These are phyloP conservation scores for Grus americana DNA, from an alignment of 2,113 vertebrate genomes.

Conservation along the genomic window DNA sequence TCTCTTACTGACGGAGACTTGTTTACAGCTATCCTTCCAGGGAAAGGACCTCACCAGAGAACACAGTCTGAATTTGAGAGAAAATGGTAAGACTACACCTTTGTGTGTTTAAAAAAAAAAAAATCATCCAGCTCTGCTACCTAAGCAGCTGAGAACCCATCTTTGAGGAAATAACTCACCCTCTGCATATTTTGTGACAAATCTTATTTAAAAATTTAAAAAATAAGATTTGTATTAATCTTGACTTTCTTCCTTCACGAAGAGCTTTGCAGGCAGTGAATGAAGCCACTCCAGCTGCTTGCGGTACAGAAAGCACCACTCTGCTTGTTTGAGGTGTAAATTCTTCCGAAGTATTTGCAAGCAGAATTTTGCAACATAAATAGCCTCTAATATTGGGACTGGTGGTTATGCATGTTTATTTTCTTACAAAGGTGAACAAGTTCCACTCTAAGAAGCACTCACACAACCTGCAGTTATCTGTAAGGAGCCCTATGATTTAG, in stretches of 20 bases:
- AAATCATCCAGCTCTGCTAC: not conserved
- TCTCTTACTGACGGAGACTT: not conserved
- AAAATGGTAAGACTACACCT: not conserved
- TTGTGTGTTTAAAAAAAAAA: not conserved
- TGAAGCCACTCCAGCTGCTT: not conserved
- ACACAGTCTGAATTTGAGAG: not conserved
- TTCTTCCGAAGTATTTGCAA: not conserved
- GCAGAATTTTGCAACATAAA: not conserved
- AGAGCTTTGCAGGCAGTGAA: not conserved
- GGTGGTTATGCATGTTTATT: not conserved
- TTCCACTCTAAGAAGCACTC: not conserved
- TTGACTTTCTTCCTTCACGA: not conserved
- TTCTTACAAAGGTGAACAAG: not conserved
- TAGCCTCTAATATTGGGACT: not conserved
- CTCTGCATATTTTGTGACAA: not conserved
- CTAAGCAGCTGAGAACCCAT: not conserved
- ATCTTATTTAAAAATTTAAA: too few relatives aligned
- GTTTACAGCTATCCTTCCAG: not conserved
- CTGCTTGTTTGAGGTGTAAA: not conserved
- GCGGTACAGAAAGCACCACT: not conserved
- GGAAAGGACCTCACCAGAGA: not conserved
- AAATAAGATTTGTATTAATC: not conserved
- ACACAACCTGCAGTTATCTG: not conserved
- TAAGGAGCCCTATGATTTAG: not conserved
- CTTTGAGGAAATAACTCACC: not conserved